Percentiles rank a stretch among this genome's conserved stretches.
phyloP scores from a whole-genome alignment of 2,113 vertebrate genomes.

The Pituophis catenifer region DNA sequence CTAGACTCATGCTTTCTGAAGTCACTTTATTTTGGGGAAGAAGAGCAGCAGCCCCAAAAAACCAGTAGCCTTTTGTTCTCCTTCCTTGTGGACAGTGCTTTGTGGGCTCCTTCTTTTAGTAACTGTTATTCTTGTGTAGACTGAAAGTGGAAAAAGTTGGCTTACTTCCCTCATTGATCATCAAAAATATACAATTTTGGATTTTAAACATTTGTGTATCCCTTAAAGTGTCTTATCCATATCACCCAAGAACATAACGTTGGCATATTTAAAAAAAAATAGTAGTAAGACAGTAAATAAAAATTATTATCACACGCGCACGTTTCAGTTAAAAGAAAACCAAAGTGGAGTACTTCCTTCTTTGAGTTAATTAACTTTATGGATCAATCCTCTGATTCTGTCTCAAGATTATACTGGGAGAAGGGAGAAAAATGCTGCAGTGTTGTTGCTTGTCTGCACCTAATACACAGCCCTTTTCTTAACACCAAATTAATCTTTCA shows the following conservation, averaged over 20 bases:
- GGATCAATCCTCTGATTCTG: background rate
- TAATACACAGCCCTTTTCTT: background rate
- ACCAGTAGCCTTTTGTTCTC: no score
- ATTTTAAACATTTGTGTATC: background rate
- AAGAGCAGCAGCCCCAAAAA: background rate
- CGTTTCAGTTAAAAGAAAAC: background rate
- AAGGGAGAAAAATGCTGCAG: background rate
- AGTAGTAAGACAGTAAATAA: background rate
- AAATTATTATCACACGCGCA: background rate
- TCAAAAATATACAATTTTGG: background rate
- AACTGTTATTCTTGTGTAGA: background rate
- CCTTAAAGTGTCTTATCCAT: background rate
- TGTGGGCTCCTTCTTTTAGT: background rate
- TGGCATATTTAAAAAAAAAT: background rate
- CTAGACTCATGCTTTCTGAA: background rate
- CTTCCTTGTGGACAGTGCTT: background rate
- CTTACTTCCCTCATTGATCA: no score
- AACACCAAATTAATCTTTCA: background rate
- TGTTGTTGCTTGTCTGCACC: background rate
- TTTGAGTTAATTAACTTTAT: background rate
- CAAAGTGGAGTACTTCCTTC: background rate
- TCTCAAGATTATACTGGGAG: background rate
- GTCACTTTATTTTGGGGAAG: background rate
- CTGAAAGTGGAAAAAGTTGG: background rate
- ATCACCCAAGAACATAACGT: background rate